These are phyloP conservation scores for Periphyllus acericola DNA, from an alignment of 2,888 invertebrate genomes.

Conservation along the genomic window DNA sequence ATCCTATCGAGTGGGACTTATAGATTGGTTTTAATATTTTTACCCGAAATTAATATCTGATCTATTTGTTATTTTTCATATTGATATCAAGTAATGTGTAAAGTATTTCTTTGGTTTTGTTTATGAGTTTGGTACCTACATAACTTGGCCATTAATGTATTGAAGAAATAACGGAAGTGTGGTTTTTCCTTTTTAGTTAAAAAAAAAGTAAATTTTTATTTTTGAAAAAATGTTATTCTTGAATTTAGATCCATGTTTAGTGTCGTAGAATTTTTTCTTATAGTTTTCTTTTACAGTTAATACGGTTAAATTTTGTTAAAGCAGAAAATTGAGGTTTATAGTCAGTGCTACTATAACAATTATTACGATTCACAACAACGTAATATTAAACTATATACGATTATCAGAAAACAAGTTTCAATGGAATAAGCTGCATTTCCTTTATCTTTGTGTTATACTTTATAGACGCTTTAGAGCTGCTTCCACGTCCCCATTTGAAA, in stretches of 20 bases:
- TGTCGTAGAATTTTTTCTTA: background rate
- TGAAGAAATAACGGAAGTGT: constrained; percentile 20
- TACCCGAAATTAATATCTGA: too few relatives aligned
- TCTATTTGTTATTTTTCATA: background rate
- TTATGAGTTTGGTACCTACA: background rate
- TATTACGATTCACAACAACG: background rate
- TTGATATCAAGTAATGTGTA: background rate
- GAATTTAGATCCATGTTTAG: background rate
- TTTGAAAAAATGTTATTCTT: background rate
- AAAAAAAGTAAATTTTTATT: constrained; percentile 1
- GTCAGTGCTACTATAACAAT: background rate
- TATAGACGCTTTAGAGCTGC: background rate
- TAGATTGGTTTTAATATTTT: too few relatives aligned
- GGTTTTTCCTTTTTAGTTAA: constrained; percentile 8
- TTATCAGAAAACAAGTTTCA: background rate
- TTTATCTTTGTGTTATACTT: background rate
- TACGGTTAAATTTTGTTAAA: background rate
- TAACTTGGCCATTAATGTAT: background rate
- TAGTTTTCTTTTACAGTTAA: background rate
- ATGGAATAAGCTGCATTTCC: background rate
- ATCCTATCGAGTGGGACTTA: too few relatives aligned
- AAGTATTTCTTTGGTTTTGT: background rate
- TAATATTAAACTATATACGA: background rate
- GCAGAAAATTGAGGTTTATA: background rate
- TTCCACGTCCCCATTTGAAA: background rate